These are phyloP conservation scores for Stercorarius parasiticus DNA, from an alignment of 2,113 vertebrate species.

Conservation along the genomic window DNA sequence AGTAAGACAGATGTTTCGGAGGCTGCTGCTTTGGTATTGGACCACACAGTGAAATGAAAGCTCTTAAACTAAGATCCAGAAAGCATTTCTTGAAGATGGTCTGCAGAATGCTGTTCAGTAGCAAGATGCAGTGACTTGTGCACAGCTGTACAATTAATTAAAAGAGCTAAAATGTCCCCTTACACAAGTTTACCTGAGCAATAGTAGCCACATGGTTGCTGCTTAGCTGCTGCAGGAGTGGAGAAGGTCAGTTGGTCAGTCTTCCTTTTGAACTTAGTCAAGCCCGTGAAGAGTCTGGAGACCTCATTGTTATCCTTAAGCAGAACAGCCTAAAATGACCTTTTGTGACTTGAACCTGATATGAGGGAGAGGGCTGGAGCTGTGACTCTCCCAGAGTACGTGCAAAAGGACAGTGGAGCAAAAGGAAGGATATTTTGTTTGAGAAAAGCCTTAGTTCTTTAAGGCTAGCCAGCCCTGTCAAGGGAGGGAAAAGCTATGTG, in stretches of 20 bases:
- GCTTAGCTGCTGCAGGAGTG: not conserved
- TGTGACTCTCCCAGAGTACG: not conserved
- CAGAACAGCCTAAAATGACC: not conserved
- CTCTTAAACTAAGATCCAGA: not conserved
- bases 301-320: not conserved
- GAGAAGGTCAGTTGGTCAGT: not conserved
- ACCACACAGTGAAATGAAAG: not conserved
- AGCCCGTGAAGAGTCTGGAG: not conserved
- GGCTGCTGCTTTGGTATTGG: not conserved
- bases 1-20: conserved; percentile 69
- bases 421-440: not conserved
- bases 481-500: not conserved
- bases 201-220: not conserved
- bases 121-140: not conserved
- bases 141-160: not conserved
- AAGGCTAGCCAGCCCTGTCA: not conserved
- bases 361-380: not conserved
- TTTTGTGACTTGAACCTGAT: not conserved
- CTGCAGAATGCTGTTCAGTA: not conserved
- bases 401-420: not conserved
- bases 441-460: not conserved
- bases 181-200: not conserved
- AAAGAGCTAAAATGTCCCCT: not conserved
- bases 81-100: not conserved
- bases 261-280: not conserved